Base-by-base conservation (phyloP, 2,113 vertebrate genomes). In the Oryzias curvinotus region DNA sequence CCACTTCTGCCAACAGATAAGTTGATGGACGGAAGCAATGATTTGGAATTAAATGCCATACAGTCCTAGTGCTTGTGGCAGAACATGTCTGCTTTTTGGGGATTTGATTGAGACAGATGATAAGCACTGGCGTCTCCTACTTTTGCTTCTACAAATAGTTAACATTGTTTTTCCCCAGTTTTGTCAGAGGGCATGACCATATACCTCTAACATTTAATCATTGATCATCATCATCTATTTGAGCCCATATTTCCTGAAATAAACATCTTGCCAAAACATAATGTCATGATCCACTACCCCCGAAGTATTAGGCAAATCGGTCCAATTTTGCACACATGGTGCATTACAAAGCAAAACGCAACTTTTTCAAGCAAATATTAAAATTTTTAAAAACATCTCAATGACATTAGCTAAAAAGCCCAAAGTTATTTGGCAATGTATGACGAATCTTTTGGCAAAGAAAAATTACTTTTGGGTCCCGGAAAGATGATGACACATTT, bases 81-180 rank as follows among this genome's bases (percentile, higher is more conserved):
- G 8, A 85, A 80, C 13, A 64, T 71, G 28, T 65, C 17, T 70
- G 18, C 1, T 82, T 45, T 82, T 80, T 69, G 76, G 79, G 21
- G 63, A 82, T 71, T 47, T 82, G 7, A 7, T 74, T 1, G 4
- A 68, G 8, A 53, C 3, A 64, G 44, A 68, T 46, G 53, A 75
- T 58, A 19, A 68, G 15, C 19, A 71, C 17, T 82, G 73, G 66
- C 52, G 56, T 51, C 54, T 75, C 16, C 18, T 80, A 18, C 10
- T 59, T 30, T 42, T 58, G 47, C n/a, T 67, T 26, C 19, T 58
- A 17, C 54, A 52, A 2, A 68, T 52, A 52, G 41, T 67, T 7
- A 58, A 58, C n/a, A 45, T 58, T 58, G 30, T 58, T 67, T 67
- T 58, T 58, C 41, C 18, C 47, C 48, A 10, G 23, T 45, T 7